These are phyloP conservation scores for Trematocara unimaculatum DNA, from an alignment of 2,113 vertebrate genomes.

Conservation along the genomic window DNA sequence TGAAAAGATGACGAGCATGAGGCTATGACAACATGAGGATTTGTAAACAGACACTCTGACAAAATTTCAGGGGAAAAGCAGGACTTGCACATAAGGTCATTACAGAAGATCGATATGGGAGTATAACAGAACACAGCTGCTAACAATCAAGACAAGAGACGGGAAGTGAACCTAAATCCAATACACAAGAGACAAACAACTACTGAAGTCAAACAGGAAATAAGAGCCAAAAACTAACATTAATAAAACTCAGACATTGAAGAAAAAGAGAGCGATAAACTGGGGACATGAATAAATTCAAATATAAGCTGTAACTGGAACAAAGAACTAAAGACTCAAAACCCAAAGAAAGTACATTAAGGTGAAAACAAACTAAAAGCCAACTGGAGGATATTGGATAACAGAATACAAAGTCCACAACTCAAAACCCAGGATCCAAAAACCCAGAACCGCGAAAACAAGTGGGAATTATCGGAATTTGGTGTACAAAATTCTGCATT, in stretches of 20 bases:
- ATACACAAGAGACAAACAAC: not conserved
- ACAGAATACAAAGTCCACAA: not conserved
- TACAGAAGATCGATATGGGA: not conserved
- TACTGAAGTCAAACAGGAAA: not conserved
- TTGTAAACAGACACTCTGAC: not conserved
- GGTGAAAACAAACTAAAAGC: not conserved
- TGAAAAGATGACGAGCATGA: not conserved
- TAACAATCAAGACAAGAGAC: not conserved
- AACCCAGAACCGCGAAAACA: not conserved
- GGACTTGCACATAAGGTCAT: not conserved
- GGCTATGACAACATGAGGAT: not conserved
- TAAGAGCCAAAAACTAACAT: not conserved
- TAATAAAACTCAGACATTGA: not conserved
- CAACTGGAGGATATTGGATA: not conserved
- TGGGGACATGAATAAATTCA: not conserved
- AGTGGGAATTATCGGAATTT: not conserved
- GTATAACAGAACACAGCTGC: not conserved
- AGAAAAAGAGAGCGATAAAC: not conserved
- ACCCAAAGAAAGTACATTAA: not conserved
- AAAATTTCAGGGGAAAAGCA: not conserved
- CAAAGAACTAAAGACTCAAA: not conserved
- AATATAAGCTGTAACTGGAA: not conserved
- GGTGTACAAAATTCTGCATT: not conserved
- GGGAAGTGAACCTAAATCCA: not conserved
- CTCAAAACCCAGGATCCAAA: not conserved